Conservation (phyloP, 1,140 invertebrate species). For the Hylyphantes graminicola region DNA sequence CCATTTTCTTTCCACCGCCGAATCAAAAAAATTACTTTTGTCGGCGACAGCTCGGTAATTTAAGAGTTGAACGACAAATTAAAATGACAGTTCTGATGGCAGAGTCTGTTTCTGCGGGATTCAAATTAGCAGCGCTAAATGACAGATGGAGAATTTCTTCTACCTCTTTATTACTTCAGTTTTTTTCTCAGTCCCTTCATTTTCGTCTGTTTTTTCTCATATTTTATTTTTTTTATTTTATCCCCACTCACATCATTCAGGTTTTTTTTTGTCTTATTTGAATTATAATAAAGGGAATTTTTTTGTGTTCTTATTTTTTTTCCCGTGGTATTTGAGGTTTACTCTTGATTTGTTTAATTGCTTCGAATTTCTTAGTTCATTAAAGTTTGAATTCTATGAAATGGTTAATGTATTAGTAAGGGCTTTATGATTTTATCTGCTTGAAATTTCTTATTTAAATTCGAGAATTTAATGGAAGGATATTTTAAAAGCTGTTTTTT, state of each 20-base stretch:
- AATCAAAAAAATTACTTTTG: constrained; percentile 27
- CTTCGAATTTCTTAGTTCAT: background rate
- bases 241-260: background rate
- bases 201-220: background rate
- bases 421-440: too few relatives aligned
- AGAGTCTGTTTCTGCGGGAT: constrained; percentile 48
- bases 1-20: background rate
- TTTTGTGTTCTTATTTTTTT: constrained; percentile 7
- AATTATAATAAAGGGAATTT: background rate
- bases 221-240: background rate
- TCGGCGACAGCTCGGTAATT: constrained; percentile 47
- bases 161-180: constrained; percentile 46
- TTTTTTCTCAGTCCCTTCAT: background rate
- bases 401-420: too few relatives aligned
- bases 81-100: constrained; percentile 54
- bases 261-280: constrained; percentile 15
- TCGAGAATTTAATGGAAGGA: too few relatives aligned
- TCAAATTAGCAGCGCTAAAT: constrained; percentile 53
- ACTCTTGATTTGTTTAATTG: constrained; percentile 26
- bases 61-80: constrained; percentile 58
- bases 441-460: too few relatives aligned
- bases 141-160: constrained; percentile 55
- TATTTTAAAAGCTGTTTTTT: too few relatives aligned
- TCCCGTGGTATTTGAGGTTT: background rate
- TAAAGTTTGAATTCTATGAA: too few relatives aligned